Percentiles rank a stretch among this genome's conserved stretches.
phyloP scores from a whole-genome alignment of 2,113 vertebrate genomes.

The Podocnemis expansa region DNA sequence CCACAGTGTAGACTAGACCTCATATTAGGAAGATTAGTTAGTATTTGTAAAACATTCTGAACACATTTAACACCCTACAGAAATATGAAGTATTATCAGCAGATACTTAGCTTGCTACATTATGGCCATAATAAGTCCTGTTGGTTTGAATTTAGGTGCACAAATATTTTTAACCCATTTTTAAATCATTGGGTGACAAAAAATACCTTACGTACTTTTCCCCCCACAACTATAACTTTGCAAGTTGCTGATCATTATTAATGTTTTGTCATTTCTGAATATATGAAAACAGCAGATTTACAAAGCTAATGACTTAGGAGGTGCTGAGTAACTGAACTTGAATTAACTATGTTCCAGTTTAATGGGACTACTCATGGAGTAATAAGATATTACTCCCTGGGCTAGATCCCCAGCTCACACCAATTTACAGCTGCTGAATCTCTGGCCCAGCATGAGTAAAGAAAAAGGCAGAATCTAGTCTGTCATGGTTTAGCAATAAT shows the following conservation, averaged over 20 bases:
- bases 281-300: neutral
- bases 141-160: neutral
- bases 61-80: neutral
- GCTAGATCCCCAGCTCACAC: neutral
- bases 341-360: slow-evolving; percentile 37
- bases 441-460: neutral
- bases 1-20: too few species aligned
- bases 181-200: neutral
- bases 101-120: neutral
- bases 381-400: slow-evolving; percentile 28
- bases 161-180: neutral
- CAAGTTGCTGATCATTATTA: slow-evolving; percentile 27
- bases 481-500: neutral
- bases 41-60: neutral
- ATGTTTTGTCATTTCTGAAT: slow-evolving; percentile 34
- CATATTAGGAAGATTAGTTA: neutral
- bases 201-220: neutral
- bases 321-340: slow-evolving; percentile 32
- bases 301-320: slow-evolving; percentile 35
- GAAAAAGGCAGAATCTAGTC: neutral
- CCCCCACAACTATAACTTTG: slow-evolving; percentile 15
- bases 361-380: slow-evolving; percentile 14
- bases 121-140: neutral
- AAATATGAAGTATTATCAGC: neutral
- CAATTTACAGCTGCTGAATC: neutral